Evolutionary conservation across 2,888 invertebrate species (phyloP), one percentile per base, ranked within the genome.

Genomic region (Tetragonula carbonaria): DNA sequence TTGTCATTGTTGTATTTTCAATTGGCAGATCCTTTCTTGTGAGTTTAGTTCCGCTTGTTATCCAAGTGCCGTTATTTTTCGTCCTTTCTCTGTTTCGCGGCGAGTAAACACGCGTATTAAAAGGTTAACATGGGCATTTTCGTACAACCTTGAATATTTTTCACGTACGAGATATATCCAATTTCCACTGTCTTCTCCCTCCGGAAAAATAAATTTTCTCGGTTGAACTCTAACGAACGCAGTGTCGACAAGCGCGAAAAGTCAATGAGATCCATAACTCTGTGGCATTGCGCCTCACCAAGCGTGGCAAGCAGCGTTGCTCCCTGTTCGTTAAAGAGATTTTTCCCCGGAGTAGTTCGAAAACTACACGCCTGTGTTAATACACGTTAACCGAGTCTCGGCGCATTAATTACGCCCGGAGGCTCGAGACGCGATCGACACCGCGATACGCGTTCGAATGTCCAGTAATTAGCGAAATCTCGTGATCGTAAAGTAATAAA

Each of bases 381-480:
- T 68, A 68, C 78, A 79, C 55, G 68, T 79, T 68, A 68, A 79
- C 72, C 73, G 50, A 55, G 28, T 23, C 53, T 23, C 63, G 50
- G 51, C 45, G 45, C 28, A n/a, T 82, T 80, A 63, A 70, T 82
- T 80, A 53, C n/a, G 6, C 18, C 33, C 21, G 1, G 2, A 21
- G 23, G 38, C 65, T 63, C 65, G 68, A 70, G 63, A 82, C 55
- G 33, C 68, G 80, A 82, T 80, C 74, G 74, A 82, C 80, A 80
- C 28, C 59, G 62, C 21, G 76, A 77, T 75, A 73, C 66, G 78
- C 71, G 78, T 66, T 50, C 28, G 38, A 65, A 23, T 74, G 74
- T 65, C 63, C 74, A 55, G 65, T 82, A 82, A 82, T 82, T 82
- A 82, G 80, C 51, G 57, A 74, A 74, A 59, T 80, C 80, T 80